These are phyloP conservation scores for Tricholaema leucomelas DNA, from an alignment of 2,113 vertebrate species.

Conservation along the genomic window DNA sequence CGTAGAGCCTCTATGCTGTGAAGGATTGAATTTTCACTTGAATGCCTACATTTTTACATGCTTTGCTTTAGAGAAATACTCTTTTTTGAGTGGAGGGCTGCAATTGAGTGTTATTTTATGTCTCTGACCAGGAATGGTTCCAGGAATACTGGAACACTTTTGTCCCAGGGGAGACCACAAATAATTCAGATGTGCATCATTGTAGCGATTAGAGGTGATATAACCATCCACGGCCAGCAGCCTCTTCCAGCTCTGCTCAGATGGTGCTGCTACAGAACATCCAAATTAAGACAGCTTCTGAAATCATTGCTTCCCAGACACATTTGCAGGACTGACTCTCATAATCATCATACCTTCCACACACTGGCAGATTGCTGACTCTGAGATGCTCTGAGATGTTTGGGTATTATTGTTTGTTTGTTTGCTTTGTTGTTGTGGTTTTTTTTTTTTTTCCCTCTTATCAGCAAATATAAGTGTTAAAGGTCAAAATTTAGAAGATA, in stretches of 20 bases:
- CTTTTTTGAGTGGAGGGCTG: constrained; percentile 73
- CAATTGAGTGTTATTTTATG: constrained; percentile 59
- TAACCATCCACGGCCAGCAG: background rate
- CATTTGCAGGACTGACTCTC: background rate
- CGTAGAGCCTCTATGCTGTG: constrained; percentile 79
- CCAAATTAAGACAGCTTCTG: constrained; percentile 11
- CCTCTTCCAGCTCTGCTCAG: background rate
- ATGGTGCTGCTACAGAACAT: background rate
- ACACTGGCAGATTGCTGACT: background rate
- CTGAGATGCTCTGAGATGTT: no score
- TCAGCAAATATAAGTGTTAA: background rate
- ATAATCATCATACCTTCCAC: background rate
- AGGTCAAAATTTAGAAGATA: background rate
- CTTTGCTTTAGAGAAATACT: constrained; percentile 76
- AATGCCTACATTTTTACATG: constrained; percentile 82
- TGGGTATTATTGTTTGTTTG: no score
- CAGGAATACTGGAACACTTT: constrained; percentile 59
- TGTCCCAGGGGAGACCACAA: constrained; percentile 23
- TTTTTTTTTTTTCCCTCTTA: background rate
- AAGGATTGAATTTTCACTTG: constrained; percentile 86
- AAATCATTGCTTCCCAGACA: background rate
- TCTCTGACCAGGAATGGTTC: constrained; percentile 63
- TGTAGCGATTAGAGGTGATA: background rate
- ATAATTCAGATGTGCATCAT: background rate
- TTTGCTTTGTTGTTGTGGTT: no score